Conservation (phyloP, 2,888 invertebrate genomes). For the Bhutanitis thaidina region DNA sequence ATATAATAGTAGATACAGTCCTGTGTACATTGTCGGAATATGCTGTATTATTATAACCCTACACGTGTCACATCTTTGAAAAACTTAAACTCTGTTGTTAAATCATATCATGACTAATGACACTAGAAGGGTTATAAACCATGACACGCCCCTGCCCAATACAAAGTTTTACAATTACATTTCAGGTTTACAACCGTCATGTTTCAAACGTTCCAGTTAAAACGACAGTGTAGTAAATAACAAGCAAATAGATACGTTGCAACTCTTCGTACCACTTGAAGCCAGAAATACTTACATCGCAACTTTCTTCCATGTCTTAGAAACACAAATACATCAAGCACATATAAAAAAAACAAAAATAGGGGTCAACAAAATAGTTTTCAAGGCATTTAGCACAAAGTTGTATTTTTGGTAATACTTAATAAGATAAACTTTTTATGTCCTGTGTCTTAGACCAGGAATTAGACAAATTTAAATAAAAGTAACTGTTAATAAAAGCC, state of each 20-base stretch:
- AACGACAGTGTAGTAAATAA: conserved; percentile 1
- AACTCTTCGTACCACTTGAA: not conserved
- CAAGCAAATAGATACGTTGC: not conserved
- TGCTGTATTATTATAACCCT: conserved; percentile 12
- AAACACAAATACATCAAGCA: not conserved
- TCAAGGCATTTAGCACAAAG: too few species aligned
- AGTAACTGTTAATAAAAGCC: too few species aligned
- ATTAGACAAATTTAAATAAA: too few species aligned
- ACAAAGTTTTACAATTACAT: not conserved
- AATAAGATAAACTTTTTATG: too few species aligned
- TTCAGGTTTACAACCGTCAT: conserved; percentile 1
- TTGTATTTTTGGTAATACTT: too few species aligned
- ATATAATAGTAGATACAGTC: not conserved
- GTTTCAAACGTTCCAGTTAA: not conserved
- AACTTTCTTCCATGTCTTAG: not conserved
- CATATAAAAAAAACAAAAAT: not conserved
- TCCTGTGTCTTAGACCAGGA: too few species aligned
- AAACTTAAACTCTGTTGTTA: too few species aligned
- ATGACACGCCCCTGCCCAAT: not conserved
- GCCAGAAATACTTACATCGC: not conserved
- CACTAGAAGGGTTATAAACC: too few species aligned
- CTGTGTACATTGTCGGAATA: not conserved
- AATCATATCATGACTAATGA: too few species aligned
- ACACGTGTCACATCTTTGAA: too few species aligned
- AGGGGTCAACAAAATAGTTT: not conserved